Evolutionary conservation across 2,113 vertebrate species (phyloP).

Genomic region (Gadus macrocephalus): DNA sequence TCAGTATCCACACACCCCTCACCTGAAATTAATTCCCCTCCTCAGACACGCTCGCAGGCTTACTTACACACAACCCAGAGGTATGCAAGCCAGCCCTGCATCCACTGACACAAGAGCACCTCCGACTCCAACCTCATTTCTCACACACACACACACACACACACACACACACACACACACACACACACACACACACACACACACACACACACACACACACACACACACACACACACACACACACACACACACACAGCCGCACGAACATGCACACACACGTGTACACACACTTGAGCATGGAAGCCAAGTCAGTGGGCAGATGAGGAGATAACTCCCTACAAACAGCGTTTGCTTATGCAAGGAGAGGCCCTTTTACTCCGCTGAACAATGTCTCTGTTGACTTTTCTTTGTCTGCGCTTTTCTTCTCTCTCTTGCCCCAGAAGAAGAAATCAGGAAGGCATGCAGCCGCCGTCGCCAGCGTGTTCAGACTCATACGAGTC

Average conservation of each 20-base stretch:
- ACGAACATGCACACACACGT: slow-evolving; percentile 14
- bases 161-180: neutral
- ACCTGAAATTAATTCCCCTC: slow-evolving; percentile 46
- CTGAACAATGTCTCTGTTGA: slow-evolving; percentile 71
- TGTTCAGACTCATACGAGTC: slow-evolving; percentile 61
- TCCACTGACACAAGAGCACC: neutral
- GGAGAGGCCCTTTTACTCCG: slow-evolving; percentile 69
- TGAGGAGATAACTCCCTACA: slow-evolving; percentile 68
- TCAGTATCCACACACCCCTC: slow-evolving; percentile 52
- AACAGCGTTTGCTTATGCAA: slow-evolving; percentile 65
- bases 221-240: slow-evolving; percentile 21
- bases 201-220: slow-evolving; percentile 24
- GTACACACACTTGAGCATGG: slow-evolving; percentile 53
- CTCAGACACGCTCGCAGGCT: slow-evolving; percentile 32
- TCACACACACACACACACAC: slow-evolving; percentile 5
- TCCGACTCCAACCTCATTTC: neutral
- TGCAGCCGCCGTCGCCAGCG: slow-evolving; percentile 53
- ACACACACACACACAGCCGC: slow-evolving; percentile 6
- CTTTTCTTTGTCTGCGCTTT: slow-evolving; percentile 71
- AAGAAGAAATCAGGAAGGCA: slow-evolving; percentile 43
- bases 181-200: neutral
- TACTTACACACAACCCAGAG: slow-evolving; percentile 31
- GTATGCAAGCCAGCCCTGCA: too few species aligned
- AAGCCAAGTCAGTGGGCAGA: slow-evolving; percentile 60
- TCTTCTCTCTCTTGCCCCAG: slow-evolving; percentile 57